Evolutionary conservation across 2,888 invertebrate genomes (phyloP).

Genomic region (Drosophila lutescens): DNA sequence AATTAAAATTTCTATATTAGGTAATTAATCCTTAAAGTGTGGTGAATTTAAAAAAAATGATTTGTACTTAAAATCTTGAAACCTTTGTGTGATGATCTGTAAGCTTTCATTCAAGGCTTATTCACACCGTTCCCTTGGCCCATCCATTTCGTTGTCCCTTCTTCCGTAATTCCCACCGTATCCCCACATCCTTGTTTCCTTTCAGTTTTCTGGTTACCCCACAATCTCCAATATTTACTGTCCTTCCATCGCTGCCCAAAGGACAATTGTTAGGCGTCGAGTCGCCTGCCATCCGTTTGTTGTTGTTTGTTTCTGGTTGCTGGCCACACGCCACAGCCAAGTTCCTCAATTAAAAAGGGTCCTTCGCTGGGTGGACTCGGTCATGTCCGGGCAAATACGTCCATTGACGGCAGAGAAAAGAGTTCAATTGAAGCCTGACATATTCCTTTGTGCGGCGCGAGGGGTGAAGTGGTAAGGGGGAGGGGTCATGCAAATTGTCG

Average conservation of each 20-base stretch:
- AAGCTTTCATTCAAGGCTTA: neutral
- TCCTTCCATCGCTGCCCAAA: conserved; percentile 14
- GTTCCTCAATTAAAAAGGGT: conserved; percentile 77
- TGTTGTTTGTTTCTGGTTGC: conserved; percentile 55
- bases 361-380: conserved; percentile 40
- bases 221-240: conserved; percentile 22
- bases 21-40: no score
- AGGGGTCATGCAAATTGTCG: conserved; percentile 75
- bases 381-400: conserved; percentile 35
- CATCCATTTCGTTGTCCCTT: neutral
- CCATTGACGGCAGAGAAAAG: conserved; percentile 60
- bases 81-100: neutral
- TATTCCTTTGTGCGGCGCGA: conserved; percentile 68
- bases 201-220: conserved; percentile 8
- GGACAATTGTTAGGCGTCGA: conserved; percentile 58
- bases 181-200: neutral
- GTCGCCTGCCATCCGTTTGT: conserved; percentile 52
- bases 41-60: neutral
- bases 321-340: conserved; percentile 65
- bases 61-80: neutral
- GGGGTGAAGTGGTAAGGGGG: neutral
- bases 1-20: no score
- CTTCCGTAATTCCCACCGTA: conserved; percentile 6
- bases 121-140: neutral
- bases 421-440: conserved; percentile 79